phyloP scores from a whole-genome alignment of 2,888 invertebrate genomes.

The Monochamus alternatus region DNA sequence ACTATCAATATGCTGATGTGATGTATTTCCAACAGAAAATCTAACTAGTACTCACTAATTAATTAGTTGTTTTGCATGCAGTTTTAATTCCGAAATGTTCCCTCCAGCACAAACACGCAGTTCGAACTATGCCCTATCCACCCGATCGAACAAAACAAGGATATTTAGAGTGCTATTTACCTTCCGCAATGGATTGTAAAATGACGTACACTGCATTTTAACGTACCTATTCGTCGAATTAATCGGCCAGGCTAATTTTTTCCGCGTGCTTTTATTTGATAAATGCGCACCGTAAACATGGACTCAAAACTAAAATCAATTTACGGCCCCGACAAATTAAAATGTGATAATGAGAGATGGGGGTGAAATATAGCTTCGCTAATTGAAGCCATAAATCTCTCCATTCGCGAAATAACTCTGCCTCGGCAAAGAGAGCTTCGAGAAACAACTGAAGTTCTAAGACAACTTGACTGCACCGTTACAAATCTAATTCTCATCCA shows the following conservation, averaged over 20 bases:
- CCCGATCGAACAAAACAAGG: too few relatives aligned
- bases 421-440: background rate
- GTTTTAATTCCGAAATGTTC: too few relatives aligned
- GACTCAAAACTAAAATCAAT: conserved; percentile 40
- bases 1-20: too few relatives aligned
- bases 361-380: conserved; percentile 35
- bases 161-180: too few relatives aligned
- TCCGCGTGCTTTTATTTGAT: conserved; percentile 26
- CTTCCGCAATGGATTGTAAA: too few relatives aligned
- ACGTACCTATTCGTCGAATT: background rate
- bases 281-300: conserved; percentile 34
- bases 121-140: too few relatives aligned
- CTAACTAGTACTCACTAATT: too few relatives aligned
- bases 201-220: background rate
- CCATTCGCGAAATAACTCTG: conserved; percentile 17
- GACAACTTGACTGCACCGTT: background rate
- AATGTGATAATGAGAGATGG: conserved; percentile 39
- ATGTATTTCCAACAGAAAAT: too few relatives aligned
- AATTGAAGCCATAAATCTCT: conserved; percentile 35
- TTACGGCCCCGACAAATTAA: conserved; percentile 37
- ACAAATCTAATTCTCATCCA: background rate
- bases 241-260: background rate
- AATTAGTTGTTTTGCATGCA: too few relatives aligned
- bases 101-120: too few relatives aligned
- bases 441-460: background rate